Conservation (phyloP, 2,113 vertebrate genomes). For the Myotis lucifugus region DNA sequence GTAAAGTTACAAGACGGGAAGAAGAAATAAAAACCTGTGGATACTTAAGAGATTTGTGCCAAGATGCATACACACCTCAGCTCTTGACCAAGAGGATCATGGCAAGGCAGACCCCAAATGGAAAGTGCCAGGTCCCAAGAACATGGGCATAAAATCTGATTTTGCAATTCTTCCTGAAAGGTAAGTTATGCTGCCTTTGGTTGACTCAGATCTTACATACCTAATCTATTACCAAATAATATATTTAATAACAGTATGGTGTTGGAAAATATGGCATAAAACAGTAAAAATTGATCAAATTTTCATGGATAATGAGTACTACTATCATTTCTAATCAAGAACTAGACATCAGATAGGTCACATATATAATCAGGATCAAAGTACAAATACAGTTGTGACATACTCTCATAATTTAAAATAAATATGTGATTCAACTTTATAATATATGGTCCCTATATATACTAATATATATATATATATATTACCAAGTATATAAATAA, state of each 20-base stretch:
- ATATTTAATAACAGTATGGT: constrained; percentile 20
- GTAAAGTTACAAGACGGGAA: background rate
- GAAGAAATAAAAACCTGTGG: background rate
- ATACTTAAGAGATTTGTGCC: background rate
- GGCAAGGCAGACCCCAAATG: constrained; percentile 8
- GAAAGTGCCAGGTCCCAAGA: background rate
- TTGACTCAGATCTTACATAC: constrained; percentile 7
- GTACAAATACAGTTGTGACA: background rate
- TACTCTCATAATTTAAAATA: constrained; percentile 12
- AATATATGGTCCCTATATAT: background rate
- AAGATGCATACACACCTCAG: constrained; percentile 5
- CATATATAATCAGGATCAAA: background rate
- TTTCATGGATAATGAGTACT: background rate
- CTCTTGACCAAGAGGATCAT: background rate
- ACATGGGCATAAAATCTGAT: background rate
- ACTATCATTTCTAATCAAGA: background rate
- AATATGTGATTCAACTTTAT: background rate
- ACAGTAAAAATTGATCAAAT: constrained; percentile 14
- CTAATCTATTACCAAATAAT: constrained; percentile 14
- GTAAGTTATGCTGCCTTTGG: background rate
- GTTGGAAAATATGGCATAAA: constrained; percentile 36
- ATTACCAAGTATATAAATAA: background rate
- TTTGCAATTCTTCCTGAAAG: constrained; percentile 36
- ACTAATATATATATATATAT: no score
- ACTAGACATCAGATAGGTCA: constrained; percentile 4